Conservation (phyloP, 1,140 invertebrate species). For the Bombus pascuorum region DNA sequence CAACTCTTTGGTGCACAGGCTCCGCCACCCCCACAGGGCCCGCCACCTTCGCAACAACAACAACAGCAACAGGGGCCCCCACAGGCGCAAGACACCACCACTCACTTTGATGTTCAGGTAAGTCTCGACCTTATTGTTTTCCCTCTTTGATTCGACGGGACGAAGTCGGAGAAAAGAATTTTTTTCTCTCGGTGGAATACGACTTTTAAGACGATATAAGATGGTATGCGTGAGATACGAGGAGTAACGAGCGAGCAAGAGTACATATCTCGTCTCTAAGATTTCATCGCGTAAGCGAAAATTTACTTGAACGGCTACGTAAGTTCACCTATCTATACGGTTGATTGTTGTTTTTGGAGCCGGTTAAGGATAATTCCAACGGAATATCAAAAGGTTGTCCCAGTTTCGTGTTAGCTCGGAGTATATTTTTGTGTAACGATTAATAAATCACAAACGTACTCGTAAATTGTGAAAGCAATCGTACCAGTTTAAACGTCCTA, state of each 20-base stretch:
- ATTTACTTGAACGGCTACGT: not conserved
- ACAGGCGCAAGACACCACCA: conserved; percentile 79
- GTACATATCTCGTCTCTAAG: not conserved
- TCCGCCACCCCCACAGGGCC: conserved; percentile 79
- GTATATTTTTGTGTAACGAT: conserved; percentile 25
- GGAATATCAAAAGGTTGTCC: conserved; percentile 33
- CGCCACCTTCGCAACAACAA: conserved; percentile 82
- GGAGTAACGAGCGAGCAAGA: not conserved
- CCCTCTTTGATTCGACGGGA: not conserved
- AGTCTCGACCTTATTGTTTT: conserved; percentile 57
- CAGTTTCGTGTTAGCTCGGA: not conserved
- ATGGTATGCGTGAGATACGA: not conserved
- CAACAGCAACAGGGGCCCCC: conserved; percentile 85
- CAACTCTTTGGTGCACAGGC: conserved; percentile 82
- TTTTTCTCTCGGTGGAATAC: conserved; percentile 1
- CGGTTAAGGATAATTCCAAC: conserved; percentile 11
- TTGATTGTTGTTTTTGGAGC: conserved; percentile 38
- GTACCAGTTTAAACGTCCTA: conserved; percentile 22
- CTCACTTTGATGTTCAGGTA: conserved; percentile 84
- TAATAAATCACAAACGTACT: conserved; percentile 30
- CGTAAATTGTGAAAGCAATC: conserved; percentile 43
- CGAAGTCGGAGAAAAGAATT: not conserved
- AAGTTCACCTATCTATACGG: not conserved
- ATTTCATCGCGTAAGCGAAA: not conserved
- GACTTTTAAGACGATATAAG: not conserved